Evolutionary conservation across 2,888 invertebrate genomes (phyloP), one percentile per base, ranked within the genome.

Genomic region (Scaptomyza flava): DNA sequence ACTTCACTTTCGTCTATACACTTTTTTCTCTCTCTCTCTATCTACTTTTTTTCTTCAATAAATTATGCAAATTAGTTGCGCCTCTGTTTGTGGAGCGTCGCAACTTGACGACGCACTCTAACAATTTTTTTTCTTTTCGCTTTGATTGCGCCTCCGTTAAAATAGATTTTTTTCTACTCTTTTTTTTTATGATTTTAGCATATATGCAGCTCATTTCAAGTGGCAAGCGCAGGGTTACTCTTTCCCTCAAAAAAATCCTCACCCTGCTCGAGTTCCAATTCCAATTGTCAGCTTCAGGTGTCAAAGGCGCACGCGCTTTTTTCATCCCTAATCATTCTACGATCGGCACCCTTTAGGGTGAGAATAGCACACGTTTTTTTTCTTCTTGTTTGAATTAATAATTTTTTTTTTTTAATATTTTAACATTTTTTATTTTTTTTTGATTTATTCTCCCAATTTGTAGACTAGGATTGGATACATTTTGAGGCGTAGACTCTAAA

Each of bases 111-210:
- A 66, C 66, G 68, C 72, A 78, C 80, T 73, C 71, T 67, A 82
- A 69, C 65, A 54, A 83, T 68, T 60, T 73, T 80, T 59, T 71
- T 66, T 48, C 33, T 12, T 34, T 20, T 30, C 11, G n/a, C 51
- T 46, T 57, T 63, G 63, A 69, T 69, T 72, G 45, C n/a, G 38
- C 43, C 51, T 48, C 34, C 66, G 68, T 63, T 77, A 62, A 58
- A n/a, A 38, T 51, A n/a, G 51, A 50, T 60, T 66, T 71, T 47
- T 36, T 57, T 42, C 33, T 53, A 11, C 41, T 45, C 68, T 17
- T 79, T 85, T 73, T 73, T 79, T 86, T 86, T 78, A 87, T 81
- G 80, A 74, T 84, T 81, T 87, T 84, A 80, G 87, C 86, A 84
- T 87, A 84, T 87, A 81, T 87, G 76, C 72, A 68, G 73, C 62